Evolutionary conservation across 2,113 vertebrate genomes (phyloP).

Genomic region (Strigops habroptila): DNA sequence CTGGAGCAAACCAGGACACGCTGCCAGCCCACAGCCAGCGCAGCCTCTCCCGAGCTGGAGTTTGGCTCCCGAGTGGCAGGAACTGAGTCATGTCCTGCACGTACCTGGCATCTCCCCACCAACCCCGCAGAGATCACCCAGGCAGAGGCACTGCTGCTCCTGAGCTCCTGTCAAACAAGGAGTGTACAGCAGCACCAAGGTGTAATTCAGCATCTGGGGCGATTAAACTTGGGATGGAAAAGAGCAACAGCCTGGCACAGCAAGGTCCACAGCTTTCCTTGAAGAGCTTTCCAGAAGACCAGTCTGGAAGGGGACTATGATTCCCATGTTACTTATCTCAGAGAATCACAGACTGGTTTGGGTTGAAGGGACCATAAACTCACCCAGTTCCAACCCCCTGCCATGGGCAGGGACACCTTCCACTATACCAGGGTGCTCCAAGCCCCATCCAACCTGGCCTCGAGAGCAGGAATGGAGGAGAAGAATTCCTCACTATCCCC

Average conservation of each 20-base stretch:
- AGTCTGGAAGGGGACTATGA: background rate
- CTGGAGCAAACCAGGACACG: background rate
- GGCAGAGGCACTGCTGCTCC: background rate
- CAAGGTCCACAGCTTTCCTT: no score
- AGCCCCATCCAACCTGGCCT: background rate
- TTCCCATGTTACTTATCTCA: background rate
- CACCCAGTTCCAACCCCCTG: background rate
- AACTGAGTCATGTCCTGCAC: constrained; percentile 3
- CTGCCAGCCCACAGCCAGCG: background rate
- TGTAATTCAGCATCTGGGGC: background rate
- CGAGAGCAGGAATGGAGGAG: background rate
- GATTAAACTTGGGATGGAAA: background rate
- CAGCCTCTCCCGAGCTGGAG: background rate
- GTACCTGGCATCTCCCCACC: background rate
- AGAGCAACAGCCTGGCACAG: background rate
- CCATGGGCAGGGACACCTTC: background rate
- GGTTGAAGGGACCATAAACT: background rate
- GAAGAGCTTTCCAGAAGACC: no score
- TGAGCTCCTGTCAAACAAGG: accelerated
- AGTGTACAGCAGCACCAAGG: background rate
- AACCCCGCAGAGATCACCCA: background rate
- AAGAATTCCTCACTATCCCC: background rate
- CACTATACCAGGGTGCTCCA: background rate
- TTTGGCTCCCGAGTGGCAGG: background rate
- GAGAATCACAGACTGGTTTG: background rate